Evolutionary conservation across 2,888 invertebrate species (phyloP).

Genomic region (Aelia acuminata): DNA sequence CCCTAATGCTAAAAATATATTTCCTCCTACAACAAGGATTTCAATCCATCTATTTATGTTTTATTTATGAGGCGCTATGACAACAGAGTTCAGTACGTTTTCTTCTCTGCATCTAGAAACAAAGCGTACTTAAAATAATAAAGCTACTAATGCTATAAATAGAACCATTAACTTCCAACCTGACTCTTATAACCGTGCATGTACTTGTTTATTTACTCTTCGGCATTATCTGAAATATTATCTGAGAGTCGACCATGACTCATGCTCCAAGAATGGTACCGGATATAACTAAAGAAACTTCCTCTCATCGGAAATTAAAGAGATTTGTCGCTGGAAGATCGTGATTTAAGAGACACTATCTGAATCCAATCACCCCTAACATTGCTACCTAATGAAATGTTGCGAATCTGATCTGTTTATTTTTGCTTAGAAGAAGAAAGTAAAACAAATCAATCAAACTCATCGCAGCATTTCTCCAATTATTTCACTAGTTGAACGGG

Average conservation of each 20-base stretch:
- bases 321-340: neutral
- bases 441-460: neutral
- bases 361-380: neutral
- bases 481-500: neutral
- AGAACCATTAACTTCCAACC: too few species aligned
- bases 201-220: too few species aligned
- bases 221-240: too few species aligned
- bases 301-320: neutral
- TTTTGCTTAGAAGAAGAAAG: neutral
- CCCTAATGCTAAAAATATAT: too few species aligned
- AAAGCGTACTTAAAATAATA: too few species aligned
- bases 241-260: neutral
- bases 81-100: too few species aligned
- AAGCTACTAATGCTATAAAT: too few species aligned
- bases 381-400: neutral
- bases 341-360: neutral
- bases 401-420: conserved; percentile 14
- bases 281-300: neutral
- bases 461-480: neutral
- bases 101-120: too few species aligned
- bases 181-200: too few species aligned
- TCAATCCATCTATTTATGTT: too few species aligned
- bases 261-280: neutral
- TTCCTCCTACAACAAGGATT: too few species aligned
- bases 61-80: too few species aligned